Evolutionary conservation across 2,797 vertebrate genomes (phyloP).

Genomic region (Melanotaenia nigrans): DNA sequence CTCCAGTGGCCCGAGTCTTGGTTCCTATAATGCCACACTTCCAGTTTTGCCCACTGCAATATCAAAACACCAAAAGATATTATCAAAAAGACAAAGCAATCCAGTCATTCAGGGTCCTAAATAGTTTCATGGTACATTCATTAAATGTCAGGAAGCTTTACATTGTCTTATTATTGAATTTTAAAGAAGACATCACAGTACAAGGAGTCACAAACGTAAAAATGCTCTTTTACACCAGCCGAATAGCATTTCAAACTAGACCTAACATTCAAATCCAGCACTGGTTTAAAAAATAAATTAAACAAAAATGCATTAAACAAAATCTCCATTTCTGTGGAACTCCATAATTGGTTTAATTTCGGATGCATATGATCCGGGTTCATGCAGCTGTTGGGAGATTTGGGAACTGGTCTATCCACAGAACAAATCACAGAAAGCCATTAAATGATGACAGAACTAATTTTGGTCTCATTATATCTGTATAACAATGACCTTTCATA

Average conservation of each 20-base stretch:
- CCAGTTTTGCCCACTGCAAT: not conserved
- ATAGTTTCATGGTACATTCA: not conserved
- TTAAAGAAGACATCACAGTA: not conserved
- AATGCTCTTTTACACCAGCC: not conserved
- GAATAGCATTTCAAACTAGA: not conserved
- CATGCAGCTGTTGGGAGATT: conserved; percentile 24
- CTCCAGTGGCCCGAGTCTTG: not conserved
- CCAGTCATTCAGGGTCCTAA: not conserved
- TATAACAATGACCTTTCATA: conserved; percentile 25
- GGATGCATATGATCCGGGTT: conserved; percentile 19
- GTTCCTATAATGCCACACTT: not conserved
- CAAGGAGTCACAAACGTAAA: not conserved
- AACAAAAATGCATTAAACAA: not conserved
- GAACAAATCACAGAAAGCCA: conserved; percentile 22
- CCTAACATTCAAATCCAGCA: not conserved
- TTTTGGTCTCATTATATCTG: conserved; percentile 38
- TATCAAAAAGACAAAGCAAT: not conserved
- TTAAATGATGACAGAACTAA: conserved; percentile 22
- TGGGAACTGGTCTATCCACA: conserved; percentile 19
- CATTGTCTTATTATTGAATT: not conserved
- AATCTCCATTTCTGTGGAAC: not conserved
- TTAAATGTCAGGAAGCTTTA: not conserved
- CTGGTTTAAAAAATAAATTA: not conserved
- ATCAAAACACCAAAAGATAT: not conserved
- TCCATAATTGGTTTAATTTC: conserved; percentile 3